Conservation (phyloP, 1,140 invertebrate genomes). For the Frieseomelitta varia region DNA sequence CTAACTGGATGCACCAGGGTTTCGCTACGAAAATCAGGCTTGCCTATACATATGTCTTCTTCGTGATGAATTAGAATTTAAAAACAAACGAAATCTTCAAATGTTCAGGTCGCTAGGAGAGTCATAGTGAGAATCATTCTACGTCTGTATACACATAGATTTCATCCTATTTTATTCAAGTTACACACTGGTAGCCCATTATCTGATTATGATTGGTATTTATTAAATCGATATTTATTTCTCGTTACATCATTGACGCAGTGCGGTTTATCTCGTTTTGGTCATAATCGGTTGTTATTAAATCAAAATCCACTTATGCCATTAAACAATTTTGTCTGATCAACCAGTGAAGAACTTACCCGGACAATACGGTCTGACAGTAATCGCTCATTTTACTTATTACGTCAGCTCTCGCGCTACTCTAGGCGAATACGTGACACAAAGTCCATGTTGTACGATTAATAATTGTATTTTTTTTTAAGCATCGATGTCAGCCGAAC, state of each 20-base stretch:
- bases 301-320: neutral
- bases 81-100: too few relatives aligned
- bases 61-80: too few relatives aligned
- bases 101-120: too few relatives aligned
- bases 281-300: neutral
- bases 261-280: conserved; percentile 12
- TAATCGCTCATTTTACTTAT: neutral
- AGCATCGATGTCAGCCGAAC: neutral
- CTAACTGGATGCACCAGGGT: neutral
- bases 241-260: conserved; percentile 1
- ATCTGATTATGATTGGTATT: conserved; percentile 5
- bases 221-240: conserved; percentile 23
- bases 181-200: neutral
- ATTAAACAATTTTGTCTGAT: neutral
- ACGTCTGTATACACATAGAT: too few relatives aligned
- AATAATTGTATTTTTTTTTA: neutral
- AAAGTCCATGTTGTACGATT: neutral
- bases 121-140: too few relatives aligned
- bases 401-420: neutral
- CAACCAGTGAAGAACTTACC: neutral
- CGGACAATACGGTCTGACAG: neutral
- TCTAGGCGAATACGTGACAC: neutral
- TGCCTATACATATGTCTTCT: neutral
- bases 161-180: too few relatives aligned
- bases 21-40: neutral